Evolutionary conservation across 2,888 invertebrate species (phyloP), one percentile per base, ranked within the genome.

Genomic region (Listrodromus nycthemerus): DNA sequence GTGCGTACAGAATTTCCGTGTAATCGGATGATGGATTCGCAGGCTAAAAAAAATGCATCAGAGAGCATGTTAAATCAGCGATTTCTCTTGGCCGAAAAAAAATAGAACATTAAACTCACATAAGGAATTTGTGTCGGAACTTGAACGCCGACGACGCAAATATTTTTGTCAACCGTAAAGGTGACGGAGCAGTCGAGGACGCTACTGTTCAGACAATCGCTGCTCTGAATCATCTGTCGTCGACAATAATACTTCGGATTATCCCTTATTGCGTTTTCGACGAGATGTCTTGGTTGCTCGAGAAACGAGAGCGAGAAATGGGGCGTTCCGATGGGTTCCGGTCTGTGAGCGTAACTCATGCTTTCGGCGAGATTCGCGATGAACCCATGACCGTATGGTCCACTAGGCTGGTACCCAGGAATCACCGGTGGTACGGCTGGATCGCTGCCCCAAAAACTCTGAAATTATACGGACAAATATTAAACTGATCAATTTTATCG

Each of bases 1-100:
- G 97, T 19, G 97, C 97, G 92, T 97, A 97, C 69, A 97, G 94
- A 86, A 97, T 95, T 94, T 97, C 97, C 13, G 96, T 96, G 94
- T 97, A 97, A 0, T 91, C 70, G 10, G 65, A 30, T 63, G 80
- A 41, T 6, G 45, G n/a, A 0, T 27, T 63, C n/a, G 69, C 33
- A 0, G 69, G 70, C 74, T 75, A 61, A 66, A 48, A 52, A 19
- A 30, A 50, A 2, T 16, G 5, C 37, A 58, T 6, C 0, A 27
- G 4, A 16, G 4, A 4, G 41, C 41, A 16, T 16, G 16, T 5
- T 16, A 37, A 45, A 45, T 37, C 37, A 37, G 10, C 37, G 8
- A 45, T 16, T 45, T 3, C 3, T 16, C 2, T 3, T 24, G 1
- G 4, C 4, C 10, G 21, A 0, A 1, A 13, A 13, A 10, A 21